These are phyloP conservation scores for Lepeophtheirus nordmannii DNA, from an alignment of 2,888 invertebrate species.

Conservation along the genomic window DNA sequence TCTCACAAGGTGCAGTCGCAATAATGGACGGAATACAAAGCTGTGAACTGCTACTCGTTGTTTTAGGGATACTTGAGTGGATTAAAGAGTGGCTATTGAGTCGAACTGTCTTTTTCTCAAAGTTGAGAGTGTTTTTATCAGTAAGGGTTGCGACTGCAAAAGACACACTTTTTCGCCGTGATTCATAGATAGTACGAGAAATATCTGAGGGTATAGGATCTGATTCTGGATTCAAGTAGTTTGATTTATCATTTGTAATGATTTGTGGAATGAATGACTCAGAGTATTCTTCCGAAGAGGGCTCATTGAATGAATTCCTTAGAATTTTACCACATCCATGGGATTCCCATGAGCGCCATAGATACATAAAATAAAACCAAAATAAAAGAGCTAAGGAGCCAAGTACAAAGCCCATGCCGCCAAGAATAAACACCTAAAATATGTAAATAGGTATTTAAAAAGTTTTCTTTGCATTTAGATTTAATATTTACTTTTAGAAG, in stretches of 20 bases:
- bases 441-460: not conserved
- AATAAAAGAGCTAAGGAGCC: constrained; percentile 13
- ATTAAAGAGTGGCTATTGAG: no score
- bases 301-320: no score
- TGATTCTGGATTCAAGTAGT: no score
- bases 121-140: not conserved
- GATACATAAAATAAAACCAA: constrained; percentile 21
- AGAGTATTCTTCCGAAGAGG: no score
- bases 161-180: constrained; percentile 15
- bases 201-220: not conserved
- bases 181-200: not conserved
- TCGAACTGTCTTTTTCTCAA: constrained; percentile 5
- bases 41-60: no score
- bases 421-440: constrained; percentile 17
- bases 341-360: constrained; percentile 21
- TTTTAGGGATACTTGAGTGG: no score
- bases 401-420: constrained; percentile 5
- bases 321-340: not conserved
- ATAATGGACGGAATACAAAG: no score
- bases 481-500: not conserved
- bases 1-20: no score
- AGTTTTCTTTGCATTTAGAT: not conserved
- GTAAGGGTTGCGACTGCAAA: constrained; percentile 5
- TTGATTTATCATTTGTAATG: no score
- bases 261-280: no score